Conservation (phyloP, 2,113 vertebrate genomes). For the Nematolebias whitei region DNA sequence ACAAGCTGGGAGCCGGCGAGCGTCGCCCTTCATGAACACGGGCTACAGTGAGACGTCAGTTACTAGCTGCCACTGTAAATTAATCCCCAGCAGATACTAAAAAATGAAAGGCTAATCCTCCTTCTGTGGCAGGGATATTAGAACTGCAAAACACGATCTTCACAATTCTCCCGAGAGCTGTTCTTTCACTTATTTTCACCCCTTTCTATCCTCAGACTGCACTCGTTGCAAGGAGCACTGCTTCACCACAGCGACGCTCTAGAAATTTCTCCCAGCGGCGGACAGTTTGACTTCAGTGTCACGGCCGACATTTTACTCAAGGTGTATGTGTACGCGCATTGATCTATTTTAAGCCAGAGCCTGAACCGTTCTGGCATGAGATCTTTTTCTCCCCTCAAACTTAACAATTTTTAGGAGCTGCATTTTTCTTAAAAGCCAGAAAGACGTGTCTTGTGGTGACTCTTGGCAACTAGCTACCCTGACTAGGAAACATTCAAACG, state of each 20-base stretch:
- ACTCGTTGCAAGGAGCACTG: constrained; percentile 23
- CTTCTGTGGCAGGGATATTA: constrained; percentile 48
- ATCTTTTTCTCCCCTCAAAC: background rate
- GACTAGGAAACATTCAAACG: constrained; percentile 30
- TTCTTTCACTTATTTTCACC: constrained; percentile 27
- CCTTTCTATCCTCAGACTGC: constrained; percentile 36
- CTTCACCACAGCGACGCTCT: constrained; percentile 8
- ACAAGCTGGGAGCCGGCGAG: constrained; percentile 2
- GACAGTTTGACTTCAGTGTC: constrained; percentile 13
- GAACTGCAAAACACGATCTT: constrained; percentile 46
- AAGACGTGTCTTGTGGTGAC: constrained; percentile 45
- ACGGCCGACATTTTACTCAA: constrained; percentile 27
- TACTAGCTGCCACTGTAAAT: constrained; percentile 64
- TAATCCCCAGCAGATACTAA: constrained; percentile 58
- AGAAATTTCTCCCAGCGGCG: constrained; percentile 38
- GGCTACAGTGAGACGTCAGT: constrained; percentile 44
- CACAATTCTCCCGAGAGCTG: constrained; percentile 48
- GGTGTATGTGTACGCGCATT: background rate
- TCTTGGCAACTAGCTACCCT: constrained; percentile 13
- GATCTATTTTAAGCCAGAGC: constrained; percentile 33
- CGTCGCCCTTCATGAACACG: constrained; percentile 18
- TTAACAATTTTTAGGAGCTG: constrained; percentile 10
- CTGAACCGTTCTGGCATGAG: constrained; percentile 26
- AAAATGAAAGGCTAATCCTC: constrained; percentile 58
- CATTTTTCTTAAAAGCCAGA: constrained; percentile 9